Conservation (phyloP, 2,888 invertebrate species). For the Philopedon plagiatum region DNA sequence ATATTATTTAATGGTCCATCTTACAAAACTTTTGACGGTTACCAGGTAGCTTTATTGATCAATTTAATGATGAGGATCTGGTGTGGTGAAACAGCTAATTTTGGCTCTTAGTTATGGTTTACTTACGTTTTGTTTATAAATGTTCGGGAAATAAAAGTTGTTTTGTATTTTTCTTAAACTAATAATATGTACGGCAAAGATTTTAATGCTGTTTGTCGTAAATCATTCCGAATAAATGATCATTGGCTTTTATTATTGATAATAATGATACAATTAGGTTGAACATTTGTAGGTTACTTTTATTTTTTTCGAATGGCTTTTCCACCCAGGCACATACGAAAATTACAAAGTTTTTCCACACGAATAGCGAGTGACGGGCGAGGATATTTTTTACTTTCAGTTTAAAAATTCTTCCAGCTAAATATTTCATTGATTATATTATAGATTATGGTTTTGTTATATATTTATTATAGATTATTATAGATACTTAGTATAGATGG, state of each 20-base stretch:
- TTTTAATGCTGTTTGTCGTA: constrained; percentile 44
- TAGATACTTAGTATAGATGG: no score
- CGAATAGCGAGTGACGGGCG: no score
- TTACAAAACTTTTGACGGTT: background rate
- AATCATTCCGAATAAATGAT: constrained; percentile 39
- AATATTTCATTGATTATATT: no score
- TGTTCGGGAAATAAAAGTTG: constrained; percentile 48
- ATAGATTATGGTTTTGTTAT: no score
- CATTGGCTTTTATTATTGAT: constrained; percentile 33
- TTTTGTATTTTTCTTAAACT: constrained; percentile 36
- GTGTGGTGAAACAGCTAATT: constrained; percentile 47
- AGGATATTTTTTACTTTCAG: no score
- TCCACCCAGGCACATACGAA: no score
- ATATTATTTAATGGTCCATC: no score
- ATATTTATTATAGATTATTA: no score
- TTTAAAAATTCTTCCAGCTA: no score
- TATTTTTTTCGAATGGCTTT: no score
- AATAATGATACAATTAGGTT: constrained; percentile 32
- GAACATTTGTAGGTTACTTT: background rate
- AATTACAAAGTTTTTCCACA: no score
- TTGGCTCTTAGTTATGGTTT: constrained; percentile 48
- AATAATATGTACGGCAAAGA: constrained; percentile 29
- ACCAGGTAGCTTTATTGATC: constrained; percentile 16
- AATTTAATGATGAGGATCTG: constrained; percentile 48
- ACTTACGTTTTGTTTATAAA: constrained; percentile 46